Evolutionary conservation across 1,140 invertebrate species (phyloP), one percentile per base, ranked within the genome.

Genomic region (Phocides pigmalion): DNA sequence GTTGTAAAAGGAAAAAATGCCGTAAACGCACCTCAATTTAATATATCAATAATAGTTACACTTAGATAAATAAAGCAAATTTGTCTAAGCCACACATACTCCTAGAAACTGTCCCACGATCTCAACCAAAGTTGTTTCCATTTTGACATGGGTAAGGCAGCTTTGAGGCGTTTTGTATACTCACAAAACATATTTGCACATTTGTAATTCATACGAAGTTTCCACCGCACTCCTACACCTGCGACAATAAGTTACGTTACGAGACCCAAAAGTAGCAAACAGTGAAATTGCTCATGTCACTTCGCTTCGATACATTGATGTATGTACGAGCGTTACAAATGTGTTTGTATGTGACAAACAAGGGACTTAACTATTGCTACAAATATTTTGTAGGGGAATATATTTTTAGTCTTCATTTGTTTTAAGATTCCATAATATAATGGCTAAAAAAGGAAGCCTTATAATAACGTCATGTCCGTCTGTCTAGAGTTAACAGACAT

Each of bases 61-160:
- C 25, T 50, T 4, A 22, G n/a, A 35, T 50, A 50, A 50, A 15
- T 35, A 14, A 35, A 35, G 14, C 15, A 46, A 11, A 46, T 50
- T 50, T 35, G 14, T 28, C 8, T 39, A 12, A 32, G 25, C 25
- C 22, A 41, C 12, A 54, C 25, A 54, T 37, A 17, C 32, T 39
- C 11, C 35, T 54, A 41, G 19, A 28, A 58, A 49, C 53, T 59
- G 59, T 62, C 53, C 47, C 53, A 20, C 59, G 70, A 66, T 70
- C 68, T 69, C 68, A 66, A 68, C 53, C 67, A 61, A 68, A 74
- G 64, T 78, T 74, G 61, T 61, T 41, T 16, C 28, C 35, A 67
- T 22, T 69, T 69, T 78, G 76, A 78, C 59, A 67, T 70, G 70
- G 72, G 70, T 79, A 64, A 68, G 72, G 75, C 76, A 73, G 70